These are phyloP conservation scores for Morpho deidamia DNA, from an alignment of 2,888 invertebrate species.

Conservation along the genomic window DNA sequence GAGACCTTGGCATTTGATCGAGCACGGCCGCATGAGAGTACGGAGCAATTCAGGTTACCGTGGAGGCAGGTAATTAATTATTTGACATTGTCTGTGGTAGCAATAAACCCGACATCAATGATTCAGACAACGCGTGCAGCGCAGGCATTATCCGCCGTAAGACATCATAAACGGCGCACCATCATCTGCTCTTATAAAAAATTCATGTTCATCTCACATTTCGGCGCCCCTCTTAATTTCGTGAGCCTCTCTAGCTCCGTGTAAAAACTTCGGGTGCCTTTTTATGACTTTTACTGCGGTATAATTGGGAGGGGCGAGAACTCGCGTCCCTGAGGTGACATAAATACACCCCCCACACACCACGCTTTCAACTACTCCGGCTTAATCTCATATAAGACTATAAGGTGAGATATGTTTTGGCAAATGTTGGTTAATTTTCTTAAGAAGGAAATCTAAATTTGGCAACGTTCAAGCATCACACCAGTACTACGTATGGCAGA, in stretches of 20 bases:
- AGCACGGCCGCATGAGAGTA: constrained; percentile 15
- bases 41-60: constrained; percentile 12
- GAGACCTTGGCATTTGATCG: constrained; percentile 19
- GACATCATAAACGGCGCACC: constrained; percentile 77
- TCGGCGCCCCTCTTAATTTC: constrained; percentile 79
- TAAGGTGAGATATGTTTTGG: constrained; percentile 53
- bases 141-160: constrained; percentile 71
- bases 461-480: constrained; percentile 1
- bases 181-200: constrained; percentile 78
- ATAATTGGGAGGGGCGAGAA: constrained; percentile 77
- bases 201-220: constrained; percentile 79
- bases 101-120: constrained; percentile 70
- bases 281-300: constrained; percentile 79
- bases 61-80: constrained; percentile 62
- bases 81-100: constrained; percentile 55
- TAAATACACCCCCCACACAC: constrained; percentile 70
- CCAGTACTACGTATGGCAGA: no score
- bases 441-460: constrained; percentile 22
- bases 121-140: constrained; percentile 72
- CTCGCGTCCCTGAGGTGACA: constrained; percentile 75
- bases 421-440: constrained; percentile 45
- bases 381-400: constrained; percentile 75
- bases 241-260: constrained; percentile 74
- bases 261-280: constrained; percentile 79
- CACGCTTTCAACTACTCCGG: constrained; percentile 56